Conservation (phyloP, 1,140 invertebrate genomes). For the Macrocentrus cingulum region DNA sequence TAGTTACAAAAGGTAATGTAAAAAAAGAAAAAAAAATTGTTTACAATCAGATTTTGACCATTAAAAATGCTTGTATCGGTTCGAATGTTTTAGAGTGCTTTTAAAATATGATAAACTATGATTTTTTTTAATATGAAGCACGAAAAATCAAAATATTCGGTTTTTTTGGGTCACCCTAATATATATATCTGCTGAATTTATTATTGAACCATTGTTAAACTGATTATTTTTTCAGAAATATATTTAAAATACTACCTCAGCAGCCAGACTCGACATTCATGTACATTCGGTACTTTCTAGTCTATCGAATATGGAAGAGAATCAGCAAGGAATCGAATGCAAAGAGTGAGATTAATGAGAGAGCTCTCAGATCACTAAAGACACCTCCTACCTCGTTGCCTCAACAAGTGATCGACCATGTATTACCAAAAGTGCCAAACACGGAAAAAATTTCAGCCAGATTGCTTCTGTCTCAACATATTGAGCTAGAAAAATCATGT, state of each 20-base stretch:
- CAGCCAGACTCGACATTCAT: constrained; percentile 44
- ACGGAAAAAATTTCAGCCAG: constrained; percentile 40
- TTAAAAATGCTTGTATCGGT: too few species aligned
- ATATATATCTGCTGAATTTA: too few species aligned
- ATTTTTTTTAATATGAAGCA: too few species aligned
- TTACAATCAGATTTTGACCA: too few species aligned
- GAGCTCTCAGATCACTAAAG: constrained; percentile 42
- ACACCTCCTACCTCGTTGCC: constrained; percentile 37
- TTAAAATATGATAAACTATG: too few species aligned
- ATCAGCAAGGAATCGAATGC: constrained; percentile 41
- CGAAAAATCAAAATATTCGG: too few species aligned
- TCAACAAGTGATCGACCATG: constrained; percentile 36
- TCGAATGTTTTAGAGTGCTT: too few species aligned
- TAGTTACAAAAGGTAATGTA: too few species aligned
- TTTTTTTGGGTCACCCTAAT: too few species aligned
- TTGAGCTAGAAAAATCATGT: constrained; percentile 48
- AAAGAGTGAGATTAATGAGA: constrained; percentile 44
- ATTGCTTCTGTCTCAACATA: constrained; percentile 45
- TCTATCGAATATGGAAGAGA: constrained; percentile 52
- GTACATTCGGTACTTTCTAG: constrained; percentile 51
- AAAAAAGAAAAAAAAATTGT: too few species aligned
- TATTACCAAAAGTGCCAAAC: constrained; percentile 50
- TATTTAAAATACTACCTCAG: constrained; percentile 41
- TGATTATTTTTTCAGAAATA: too few species aligned
- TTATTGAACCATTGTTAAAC: too few species aligned